Evolutionary conservation across 1,140 invertebrate genomes (phyloP), one percentile per base, ranked within the genome.

Genomic region (Drosophila suzukii): DNA sequence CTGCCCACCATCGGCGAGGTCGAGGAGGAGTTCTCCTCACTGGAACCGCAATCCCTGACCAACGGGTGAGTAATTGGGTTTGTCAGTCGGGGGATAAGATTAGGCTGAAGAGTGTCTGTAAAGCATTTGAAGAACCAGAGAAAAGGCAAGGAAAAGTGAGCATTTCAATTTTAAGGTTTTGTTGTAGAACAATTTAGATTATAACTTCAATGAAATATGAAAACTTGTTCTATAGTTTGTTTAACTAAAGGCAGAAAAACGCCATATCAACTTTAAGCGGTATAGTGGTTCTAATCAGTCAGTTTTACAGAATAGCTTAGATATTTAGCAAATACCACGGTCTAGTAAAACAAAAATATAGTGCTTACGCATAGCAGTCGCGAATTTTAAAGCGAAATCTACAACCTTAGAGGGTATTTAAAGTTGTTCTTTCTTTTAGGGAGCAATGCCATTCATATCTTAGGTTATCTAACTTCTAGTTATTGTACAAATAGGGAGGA

Each of bases 1-100:
- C 76, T 95, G 53, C 94, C 95, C 27, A 95, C 95, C 39, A 95
- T 95, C 74, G 95, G 95, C 0, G 95, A 95, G 90, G 93, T 95
- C 36, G 95, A 95, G 80, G 95, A 95, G 90, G 94, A 94, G 68
- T 86, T 91, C 56, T 92, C 91, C 30, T 92, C 92, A 0, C 61
- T 92, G 55, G 91, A 92, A 34, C 78, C 79, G 6, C 91, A 91
- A 47, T 91, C 91, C 6, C 30, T 92, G 38, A 75, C 83, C 13
- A 91, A 89, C 77, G 91, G 91, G 91, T 92, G 34, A 91, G 91
- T 78, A 38, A 43, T 24, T n/a, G 27, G 1, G 4, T 10, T 43
- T 20, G 49, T 36, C 27, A 10, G 5, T 11, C 4, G 1, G 11
- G n/a, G 34, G 41, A 49, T 65, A 61, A 65, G 61, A 65, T 65